Evolutionary conservation across 1,140 invertebrate genomes (phyloP).

Genomic region (Lasioglossum baleicum): DNA sequence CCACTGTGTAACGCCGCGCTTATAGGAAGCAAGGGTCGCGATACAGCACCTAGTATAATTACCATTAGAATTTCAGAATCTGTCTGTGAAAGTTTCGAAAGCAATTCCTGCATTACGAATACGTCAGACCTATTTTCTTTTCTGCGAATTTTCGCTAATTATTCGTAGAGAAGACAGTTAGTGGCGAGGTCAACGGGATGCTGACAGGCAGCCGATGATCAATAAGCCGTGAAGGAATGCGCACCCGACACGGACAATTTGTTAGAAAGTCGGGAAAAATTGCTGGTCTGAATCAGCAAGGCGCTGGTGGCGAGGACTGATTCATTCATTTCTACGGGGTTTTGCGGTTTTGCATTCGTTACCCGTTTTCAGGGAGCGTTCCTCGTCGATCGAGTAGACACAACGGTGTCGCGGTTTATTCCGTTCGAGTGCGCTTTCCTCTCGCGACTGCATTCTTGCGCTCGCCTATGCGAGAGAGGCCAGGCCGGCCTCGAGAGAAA

Average conservation of each 20-base stretch:
- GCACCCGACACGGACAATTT: not conserved
- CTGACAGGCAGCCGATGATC: not conserved
- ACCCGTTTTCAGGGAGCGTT: not conserved
- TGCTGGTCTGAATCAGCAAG: not conserved
- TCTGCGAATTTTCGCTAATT: not conserved
- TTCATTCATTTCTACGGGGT: conserved; percentile 18
- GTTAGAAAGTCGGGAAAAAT: not conserved
- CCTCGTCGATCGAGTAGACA: not conserved
- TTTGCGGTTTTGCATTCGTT: not conserved
- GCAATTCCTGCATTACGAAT: not conserved
- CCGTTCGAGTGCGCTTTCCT: conserved; percentile 29
- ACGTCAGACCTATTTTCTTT: too few relatives aligned
- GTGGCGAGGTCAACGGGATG: not conserved
- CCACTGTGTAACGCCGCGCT: too few relatives aligned
- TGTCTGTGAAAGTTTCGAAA: not conserved
- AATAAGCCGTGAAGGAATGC: conserved; percentile 3
- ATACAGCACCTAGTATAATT: too few relatives aligned
- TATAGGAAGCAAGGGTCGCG: too few relatives aligned
- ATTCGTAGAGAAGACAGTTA: not conserved
- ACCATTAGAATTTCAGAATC: too few relatives aligned
- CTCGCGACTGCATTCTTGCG: conserved; percentile 30
- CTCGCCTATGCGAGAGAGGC: not conserved
- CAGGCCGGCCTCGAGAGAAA: not conserved
- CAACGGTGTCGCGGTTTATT: not conserved
- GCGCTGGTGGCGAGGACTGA: not conserved